Base-by-base conservation (phyloP, 1,140 invertebrate genomes). In the Triops longicaudatus region DNA sequence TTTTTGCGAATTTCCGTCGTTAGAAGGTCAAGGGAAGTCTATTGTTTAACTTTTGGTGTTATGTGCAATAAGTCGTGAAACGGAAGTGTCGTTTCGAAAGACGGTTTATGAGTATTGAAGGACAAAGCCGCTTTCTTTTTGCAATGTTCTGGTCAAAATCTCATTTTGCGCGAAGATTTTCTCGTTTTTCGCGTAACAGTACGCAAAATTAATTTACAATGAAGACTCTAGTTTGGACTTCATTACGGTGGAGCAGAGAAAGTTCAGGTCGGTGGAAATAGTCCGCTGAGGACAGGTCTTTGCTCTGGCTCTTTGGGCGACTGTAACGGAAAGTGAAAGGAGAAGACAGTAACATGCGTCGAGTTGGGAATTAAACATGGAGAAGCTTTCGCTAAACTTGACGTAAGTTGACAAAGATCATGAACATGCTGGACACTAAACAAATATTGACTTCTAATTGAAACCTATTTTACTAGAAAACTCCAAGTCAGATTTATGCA, bases 221-320 rank as follows among this genome's bases (percentile, higher is more conserved):
- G n/a, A n/a, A n/a, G n/a, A n/a, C n/a, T n/a, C n/a, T n/a, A n/a
- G n/a, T 17, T 12, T 44, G 43, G 43, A 12, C 17, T 63, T 63
- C 50, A 6, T 22, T 63, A 63, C 22, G 50, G 50, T 63, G 14
- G 50, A n/a, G 31, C 17, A 63, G 50, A 63, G 50, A 63, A 63
- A 63, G 50, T 63, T 63, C 50, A 63, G 50, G 50, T 22, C 22
- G 22, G 6, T 63, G 50, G 22, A 63, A 63, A 63, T 63, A 63
- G 50, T 63, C 50, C 50, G 50, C 50, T 63, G 50, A 63, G n/a
- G 50, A 63, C 50, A 63, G 50, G 50, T 63, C 50, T 63, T 63
- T 63, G 50, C 50, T 63, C 50, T 63, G 10, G 50, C 50, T 12
- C 17, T n/a, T 63, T 63, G 14, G 50, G 50, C 50, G 50, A 63